phyloP scores from a whole-genome alignment of 2,888 invertebrate species.

The Pocota personata region DNA sequence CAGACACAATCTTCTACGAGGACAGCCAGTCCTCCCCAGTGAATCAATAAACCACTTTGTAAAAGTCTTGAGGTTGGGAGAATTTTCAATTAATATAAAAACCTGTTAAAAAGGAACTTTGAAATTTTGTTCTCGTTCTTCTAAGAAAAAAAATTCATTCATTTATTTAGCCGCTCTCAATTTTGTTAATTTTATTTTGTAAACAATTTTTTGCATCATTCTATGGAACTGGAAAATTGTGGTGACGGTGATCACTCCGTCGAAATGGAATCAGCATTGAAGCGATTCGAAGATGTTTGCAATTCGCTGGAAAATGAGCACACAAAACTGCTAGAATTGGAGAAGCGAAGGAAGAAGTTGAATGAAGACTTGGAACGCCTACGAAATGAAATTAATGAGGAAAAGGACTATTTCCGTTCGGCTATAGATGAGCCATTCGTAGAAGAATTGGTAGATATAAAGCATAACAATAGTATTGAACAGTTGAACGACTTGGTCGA shows the following conservation, averaged over 20 bases:
- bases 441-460: conserved; percentile 46
- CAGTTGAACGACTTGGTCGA: background rate
- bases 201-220: background rate
- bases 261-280: conserved; percentile 47
- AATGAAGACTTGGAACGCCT: conserved; percentile 75
- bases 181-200: conserved; percentile 24
- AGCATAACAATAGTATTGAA: background rate
- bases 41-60: too few relatives aligned
- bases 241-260: conserved; percentile 28
- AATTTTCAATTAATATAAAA: background rate
- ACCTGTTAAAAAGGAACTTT: background rate
- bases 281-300: conserved; percentile 74
- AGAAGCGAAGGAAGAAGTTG: conserved; percentile 74
- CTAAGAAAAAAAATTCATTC: conserved; percentile 2
- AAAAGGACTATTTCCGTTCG: conserved; percentile 68
- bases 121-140: background rate
- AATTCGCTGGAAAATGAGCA: conserved; percentile 75
- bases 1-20: too few relatives aligned
- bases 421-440: conserved; percentile 61
- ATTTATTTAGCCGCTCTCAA: background rate
- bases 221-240: conserved; percentile 36
- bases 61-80: too few relatives aligned
- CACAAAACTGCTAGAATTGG: conserved; percentile 74
- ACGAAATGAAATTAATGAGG: conserved; percentile 75
- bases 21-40: too few relatives aligned